Conservation (phyloP, 2,888 invertebrate species). For the Pedicia rivosa region DNA sequence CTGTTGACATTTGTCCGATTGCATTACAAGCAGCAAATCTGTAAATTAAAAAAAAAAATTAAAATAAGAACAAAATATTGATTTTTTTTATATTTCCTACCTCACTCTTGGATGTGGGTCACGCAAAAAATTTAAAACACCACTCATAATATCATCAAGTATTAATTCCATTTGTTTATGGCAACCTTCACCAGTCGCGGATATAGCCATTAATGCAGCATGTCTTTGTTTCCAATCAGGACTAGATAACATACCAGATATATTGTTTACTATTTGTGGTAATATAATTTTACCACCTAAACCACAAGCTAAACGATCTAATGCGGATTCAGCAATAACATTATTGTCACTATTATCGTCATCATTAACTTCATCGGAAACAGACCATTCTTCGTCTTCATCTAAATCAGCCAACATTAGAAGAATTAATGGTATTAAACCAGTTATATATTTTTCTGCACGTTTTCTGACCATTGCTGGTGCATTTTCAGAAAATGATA, state of each 20-base stretch:
- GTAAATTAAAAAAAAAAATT: constrained; percentile 18
- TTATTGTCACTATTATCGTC: constrained; percentile 92
- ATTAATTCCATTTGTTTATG: constrained; percentile 95
- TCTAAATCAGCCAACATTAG: constrained; percentile 92
- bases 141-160: constrained; percentile 83
- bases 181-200: constrained; percentile 96
- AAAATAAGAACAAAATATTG: constrained; percentile 1
- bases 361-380: constrained; percentile 72
- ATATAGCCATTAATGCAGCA: constrained; percentile 97
- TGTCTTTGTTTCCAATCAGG: constrained; percentile 80
- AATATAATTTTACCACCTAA: constrained; percentile 85
- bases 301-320: constrained; percentile 95
- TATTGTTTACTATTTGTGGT: constrained; percentile 68
- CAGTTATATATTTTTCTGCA: constrained; percentile 65
- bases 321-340: constrained; percentile 88
- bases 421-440: constrained; percentile 68
- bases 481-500: constrained; percentile 74
- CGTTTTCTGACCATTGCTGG: constrained; percentile 93
- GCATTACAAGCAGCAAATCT: constrained; percentile 97
- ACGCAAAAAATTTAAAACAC: constrained; percentile 68
- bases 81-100: constrained; percentile 5
- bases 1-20: constrained; percentile 96
- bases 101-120: constrained; percentile 43
- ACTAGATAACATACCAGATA: constrained; percentile 75
- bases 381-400: constrained; percentile 79